These are phyloP conservation scores for Osmerus mordax DNA, from an alignment of 2,113 vertebrate species.

Conservation along the genomic window DNA sequence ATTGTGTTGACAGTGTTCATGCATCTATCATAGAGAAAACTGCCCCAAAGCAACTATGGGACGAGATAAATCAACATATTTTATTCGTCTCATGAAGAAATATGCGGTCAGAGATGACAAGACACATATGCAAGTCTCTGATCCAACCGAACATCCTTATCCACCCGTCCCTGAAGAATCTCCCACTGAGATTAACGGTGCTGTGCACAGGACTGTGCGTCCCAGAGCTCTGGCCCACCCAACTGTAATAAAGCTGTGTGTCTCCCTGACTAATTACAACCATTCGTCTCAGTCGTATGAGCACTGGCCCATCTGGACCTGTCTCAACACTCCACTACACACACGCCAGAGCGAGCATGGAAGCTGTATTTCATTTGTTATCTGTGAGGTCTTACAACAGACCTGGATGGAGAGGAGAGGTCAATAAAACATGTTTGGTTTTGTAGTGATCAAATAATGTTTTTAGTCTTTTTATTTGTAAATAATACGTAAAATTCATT, in stretches of 20 bases:
- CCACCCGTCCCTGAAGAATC: conserved; percentile 1
- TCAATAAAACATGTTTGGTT: too few species aligned
- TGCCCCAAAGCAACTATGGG: background rate
- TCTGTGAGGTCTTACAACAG: too few species aligned
- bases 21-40: too few species aligned
- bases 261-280: conserved; percentile 60
- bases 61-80: background rate
- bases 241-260: conserved; percentile 60
- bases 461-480: too few species aligned
- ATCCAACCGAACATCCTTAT: background rate
- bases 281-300: conserved; percentile 53
- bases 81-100: background rate
- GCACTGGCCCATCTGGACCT: conserved; percentile 14
- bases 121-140: background rate
- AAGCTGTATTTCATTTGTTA: too few species aligned
- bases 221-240: conserved; percentile 41
- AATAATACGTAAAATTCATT: too few species aligned
- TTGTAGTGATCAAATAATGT: too few species aligned
- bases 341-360: background rate
- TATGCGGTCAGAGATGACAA: background rate
- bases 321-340: background rate
- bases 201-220: conserved; percentile 23
- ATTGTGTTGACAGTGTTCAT: too few species aligned
- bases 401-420: too few species aligned
- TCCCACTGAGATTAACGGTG: conserved; percentile 52